A percentile compares a stretch with the other conserved stretches of the same genome.
These are phyloP conservation scores for Dendrolimus pini DNA, from an alignment of 2,888 invertebrate genomes.

Conservation along the genomic window DNA sequence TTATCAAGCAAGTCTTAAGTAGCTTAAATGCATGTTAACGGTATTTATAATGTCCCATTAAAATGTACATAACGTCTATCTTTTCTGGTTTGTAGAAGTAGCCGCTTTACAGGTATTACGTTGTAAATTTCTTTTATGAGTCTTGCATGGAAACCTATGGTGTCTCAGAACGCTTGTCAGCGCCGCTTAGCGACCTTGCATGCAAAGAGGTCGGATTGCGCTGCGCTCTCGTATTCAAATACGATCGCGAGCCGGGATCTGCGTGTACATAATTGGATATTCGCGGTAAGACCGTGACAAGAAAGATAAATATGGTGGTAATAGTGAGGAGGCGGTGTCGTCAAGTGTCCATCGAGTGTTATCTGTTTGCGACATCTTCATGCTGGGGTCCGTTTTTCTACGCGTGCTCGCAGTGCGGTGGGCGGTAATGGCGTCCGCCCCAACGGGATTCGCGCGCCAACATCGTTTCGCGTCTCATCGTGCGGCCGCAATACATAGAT, in stretches of 20 bases:
- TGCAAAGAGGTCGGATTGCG: conserved; percentile 39
- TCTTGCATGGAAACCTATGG: conserved; percentile 36
- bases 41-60: conserved; percentile 48
- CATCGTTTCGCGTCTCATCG: conserved; percentile 71
- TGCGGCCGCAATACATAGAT: conserved; percentile 70
- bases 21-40: conserved; percentile 28
- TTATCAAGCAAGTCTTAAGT: conserved; percentile 32
- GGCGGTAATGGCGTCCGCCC: conserved; percentile 70
- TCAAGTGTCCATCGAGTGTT: conserved; percentile 59
- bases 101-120: conserved; percentile 33
- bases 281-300: conserved; percentile 48
- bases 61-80: conserved; percentile 47
- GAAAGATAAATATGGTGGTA: conserved; percentile 43
- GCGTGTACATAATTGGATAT: conserved; percentile 57
- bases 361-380: conserved; percentile 65
- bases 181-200: conserved; percentile 34
- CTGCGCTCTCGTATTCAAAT: conserved; percentile 27
- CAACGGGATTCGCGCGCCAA: conserved; percentile 69
- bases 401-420: conserved; percentile 59
- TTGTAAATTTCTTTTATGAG: conserved; percentile 42
- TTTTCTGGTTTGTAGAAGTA: conserved; percentile 39
- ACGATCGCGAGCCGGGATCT: conserved; percentile 42
- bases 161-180: conserved; percentile 15
- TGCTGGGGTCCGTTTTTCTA: conserved; percentile 62
- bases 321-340: conserved; percentile 43